phyloP scores from a whole-genome alignment of 1,140 invertebrate species.

The Cardiocondyla obscurior region DNA sequence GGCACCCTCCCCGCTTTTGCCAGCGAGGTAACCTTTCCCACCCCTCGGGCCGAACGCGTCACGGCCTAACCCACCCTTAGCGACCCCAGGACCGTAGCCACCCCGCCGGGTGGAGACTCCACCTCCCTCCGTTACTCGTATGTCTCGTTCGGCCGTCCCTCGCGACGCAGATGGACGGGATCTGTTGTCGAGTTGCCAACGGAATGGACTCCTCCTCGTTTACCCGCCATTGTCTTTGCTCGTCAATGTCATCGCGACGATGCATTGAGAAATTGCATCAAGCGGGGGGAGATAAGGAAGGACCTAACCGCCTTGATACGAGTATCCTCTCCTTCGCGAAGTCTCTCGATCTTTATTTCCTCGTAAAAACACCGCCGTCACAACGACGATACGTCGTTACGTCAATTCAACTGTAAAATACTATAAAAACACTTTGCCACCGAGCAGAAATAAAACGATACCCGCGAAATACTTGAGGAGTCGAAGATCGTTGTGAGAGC shows the following conservation, averaged over 20 bases:
- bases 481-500: not conserved
- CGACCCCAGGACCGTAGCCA: conserved; percentile 67
- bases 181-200: conserved; percentile 49
- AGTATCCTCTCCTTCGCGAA: not conserved
- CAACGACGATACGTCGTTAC: not conserved
- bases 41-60: conserved; percentile 50
- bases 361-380: not conserved
- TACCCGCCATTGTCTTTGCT: conserved; percentile 52
- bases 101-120: conserved; percentile 61
- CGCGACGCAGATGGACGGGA: conserved; percentile 62
- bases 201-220: conserved; percentile 63
- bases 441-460: not conserved
- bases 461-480: too few species aligned
- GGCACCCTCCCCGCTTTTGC: conserved; percentile 57
- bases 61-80: conserved; percentile 58
- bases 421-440: not conserved
- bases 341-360: not conserved
- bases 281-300: not conserved
- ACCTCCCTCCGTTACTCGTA: conserved; percentile 47
- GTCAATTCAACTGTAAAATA: not conserved
- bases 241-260: conserved; percentile 14
- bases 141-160: conserved; percentile 41
- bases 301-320: not conserved
- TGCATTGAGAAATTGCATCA: conserved; percentile 25
- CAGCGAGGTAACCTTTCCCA: conserved; percentile 54